Conservation (phyloP, 2,113 vertebrate species). For the Gallinago paraguaiae region DNA sequence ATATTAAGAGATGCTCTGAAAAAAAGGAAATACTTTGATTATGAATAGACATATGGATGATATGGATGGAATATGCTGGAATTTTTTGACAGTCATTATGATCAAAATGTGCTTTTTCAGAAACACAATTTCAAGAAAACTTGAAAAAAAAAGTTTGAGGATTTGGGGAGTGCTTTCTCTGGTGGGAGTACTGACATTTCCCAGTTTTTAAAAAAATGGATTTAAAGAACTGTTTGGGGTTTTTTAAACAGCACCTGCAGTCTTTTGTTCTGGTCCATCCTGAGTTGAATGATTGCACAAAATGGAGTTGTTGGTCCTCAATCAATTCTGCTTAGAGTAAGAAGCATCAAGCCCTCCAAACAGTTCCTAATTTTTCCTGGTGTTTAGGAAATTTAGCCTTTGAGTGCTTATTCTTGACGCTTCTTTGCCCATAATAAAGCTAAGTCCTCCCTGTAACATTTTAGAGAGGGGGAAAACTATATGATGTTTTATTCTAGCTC, state of each 20-base stretch:
- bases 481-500: background rate
- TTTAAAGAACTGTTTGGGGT: background rate
- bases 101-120: background rate
- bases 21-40: background rate
- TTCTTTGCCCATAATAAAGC: background rate
- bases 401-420: background rate
- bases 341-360: background rate
- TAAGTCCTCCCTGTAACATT: background rate
- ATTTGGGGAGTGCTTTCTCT: background rate
- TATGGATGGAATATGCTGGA: background rate
- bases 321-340: background rate
- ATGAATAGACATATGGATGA: fast-evolving
- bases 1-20: background rate
- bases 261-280: background rate
- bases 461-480: background rate
- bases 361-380: background rate
- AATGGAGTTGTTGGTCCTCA: background rate
- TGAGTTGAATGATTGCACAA: background rate
- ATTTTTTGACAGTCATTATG: background rate
- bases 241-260: background rate
- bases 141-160: background rate
- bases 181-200: background rate
- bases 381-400: background rate
- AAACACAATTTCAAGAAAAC: background rate
- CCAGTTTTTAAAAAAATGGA: background rate